phyloP scores from a whole-genome alignment of 2,797 vertebrate genomes.

The Ptychobarbus kaznakovi region DNA sequence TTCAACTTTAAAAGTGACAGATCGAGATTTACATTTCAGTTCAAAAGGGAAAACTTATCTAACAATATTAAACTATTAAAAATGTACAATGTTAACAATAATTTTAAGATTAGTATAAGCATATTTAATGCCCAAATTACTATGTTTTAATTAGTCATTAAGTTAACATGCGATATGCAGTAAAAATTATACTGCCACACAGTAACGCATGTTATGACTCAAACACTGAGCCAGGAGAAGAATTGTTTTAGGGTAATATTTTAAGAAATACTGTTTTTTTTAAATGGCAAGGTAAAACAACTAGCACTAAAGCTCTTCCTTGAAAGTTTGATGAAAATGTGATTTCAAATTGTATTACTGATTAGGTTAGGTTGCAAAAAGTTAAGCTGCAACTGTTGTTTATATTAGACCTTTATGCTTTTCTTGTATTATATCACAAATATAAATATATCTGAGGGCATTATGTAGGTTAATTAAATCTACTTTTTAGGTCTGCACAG shows the following conservation, averaged over 20 bases:
- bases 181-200: background rate
- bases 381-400: background rate
- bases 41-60: background rate
- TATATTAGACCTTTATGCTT: background rate
- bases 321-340: background rate
- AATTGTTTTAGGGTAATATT: background rate
- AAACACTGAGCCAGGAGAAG: background rate
- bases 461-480: background rate
- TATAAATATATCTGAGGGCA: too few species aligned
- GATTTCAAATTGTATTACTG: background rate
- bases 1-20: background rate
- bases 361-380: background rate
- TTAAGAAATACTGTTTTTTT: background rate
- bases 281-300: background rate
- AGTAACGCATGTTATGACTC: background rate
- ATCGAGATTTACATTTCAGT: background rate
- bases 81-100: background rate
- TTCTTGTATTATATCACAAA: too few species aligned
- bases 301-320: background rate
- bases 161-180: background rate
- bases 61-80: background rate
- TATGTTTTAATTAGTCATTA: background rate
- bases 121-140: background rate
- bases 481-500: background rate
- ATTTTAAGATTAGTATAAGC: background rate